Base-by-base conservation (phyloP, 2,888 invertebrate species). In the Iselma pallidipennis region DNA sequence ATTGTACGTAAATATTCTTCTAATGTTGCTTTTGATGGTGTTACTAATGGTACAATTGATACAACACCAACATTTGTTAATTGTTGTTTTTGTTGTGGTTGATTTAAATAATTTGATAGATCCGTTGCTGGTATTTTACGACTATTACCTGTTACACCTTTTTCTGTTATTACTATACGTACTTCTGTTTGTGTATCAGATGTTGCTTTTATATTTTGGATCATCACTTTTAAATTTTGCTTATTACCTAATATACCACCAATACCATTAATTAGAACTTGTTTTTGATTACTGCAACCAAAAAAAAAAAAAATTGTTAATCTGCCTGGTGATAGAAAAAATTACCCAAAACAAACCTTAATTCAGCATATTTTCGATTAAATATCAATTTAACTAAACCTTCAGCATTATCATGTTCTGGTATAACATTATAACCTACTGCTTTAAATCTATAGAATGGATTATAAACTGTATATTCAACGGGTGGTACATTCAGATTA, bases 401-500 rank as follows among this genome's bases (percentile, higher is more conserved):
- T 74, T 97, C 93, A 74, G 94, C 94, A 77, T 96, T 95, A 64
- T 94, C 93, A 52, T 91, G 88, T 3, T 89, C 89, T 0, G 96
- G 94, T 68, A 97, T 87, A 19, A 91, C 88, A 69, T 93, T 95
- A 78, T 98, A 98, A 0, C 95, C 95, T 56, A 98, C 92, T 0
- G 96, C 93, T 82, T 97, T 98, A 78, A 98, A 96, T 48, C 95
- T 87, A 76, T 95, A 97, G 53, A 96, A 88, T 0, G 94, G 94
- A 80, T 98, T 98, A 74, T 94, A 91, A 57, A 92, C 90, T 51
- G 90, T 92, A 67, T 96, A 89, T 57, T 93, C 92, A 5, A 96
- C 87, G 0, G 95, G 90, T 1, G 88, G 89, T 5, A 90, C 90
- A 69, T 87, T 89, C 55, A 89, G 86, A 31, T 88, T 89, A 79